Evolutionary conservation across 2,888 invertebrate species (phyloP).

Genomic region (Tridacna crocea): DNA sequence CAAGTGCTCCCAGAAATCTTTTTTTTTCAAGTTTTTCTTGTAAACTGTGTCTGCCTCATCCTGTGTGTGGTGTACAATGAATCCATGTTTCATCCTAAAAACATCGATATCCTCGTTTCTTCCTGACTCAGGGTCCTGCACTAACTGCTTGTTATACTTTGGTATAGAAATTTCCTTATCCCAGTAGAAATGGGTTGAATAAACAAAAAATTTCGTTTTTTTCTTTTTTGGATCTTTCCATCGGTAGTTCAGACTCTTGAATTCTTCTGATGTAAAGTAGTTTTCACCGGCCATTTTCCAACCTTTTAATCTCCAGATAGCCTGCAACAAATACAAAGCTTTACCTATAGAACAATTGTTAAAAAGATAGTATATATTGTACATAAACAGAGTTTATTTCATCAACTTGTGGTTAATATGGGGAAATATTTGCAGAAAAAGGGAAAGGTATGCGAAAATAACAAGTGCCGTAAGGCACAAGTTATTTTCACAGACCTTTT

Average conservation of each 20-base stretch:
- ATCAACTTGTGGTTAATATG: no score
- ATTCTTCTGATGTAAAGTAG: background rate
- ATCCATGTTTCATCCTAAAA: slow-evolving; percentile 6
- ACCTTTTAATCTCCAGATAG: no score
- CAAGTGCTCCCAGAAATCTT: background rate
- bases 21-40: background rate
- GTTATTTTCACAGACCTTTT: no score
- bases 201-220: slow-evolving; percentile 3
- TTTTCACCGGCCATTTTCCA: background rate
- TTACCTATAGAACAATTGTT: no score
- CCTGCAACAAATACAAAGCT: no score
- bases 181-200: background rate
- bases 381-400: no score
- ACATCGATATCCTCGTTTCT: background rate
- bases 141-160: background rate
- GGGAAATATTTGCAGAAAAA: no score
- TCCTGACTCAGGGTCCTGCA: background rate
- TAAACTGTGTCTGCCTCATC: background rate
- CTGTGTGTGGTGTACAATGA: background rate
- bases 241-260: background rate
- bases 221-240: slow-evolving; percentile 10
- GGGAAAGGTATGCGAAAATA: no score
- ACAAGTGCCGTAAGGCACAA: no score
- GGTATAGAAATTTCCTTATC: background rate
- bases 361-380: no score